Base-by-base conservation (phyloP, 2,113 vertebrate species). In the Chrysochloris asiatica region DNA sequence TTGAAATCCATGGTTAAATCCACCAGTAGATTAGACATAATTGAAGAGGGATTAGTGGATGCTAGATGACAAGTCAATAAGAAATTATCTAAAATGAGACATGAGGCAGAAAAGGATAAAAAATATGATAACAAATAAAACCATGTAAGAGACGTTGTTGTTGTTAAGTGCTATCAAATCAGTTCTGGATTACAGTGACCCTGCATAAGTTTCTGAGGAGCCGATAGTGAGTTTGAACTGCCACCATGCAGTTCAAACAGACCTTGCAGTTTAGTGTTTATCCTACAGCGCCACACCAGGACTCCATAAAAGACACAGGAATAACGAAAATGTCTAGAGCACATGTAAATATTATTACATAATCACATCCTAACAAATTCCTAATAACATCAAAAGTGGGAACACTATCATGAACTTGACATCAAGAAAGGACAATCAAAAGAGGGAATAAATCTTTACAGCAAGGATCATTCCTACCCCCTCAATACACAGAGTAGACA, bases 41-140 rank as follows among this genome's bases (percentile, higher is more conserved):
- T 7, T 75, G 43, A 77, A 38, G 50, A 24, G 36, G 6, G 76
- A 82, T 54, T 65, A 47, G n/a, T 92, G 47, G 88, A 21, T 16
- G 72, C n/a, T 72, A 65, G 45, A 87, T 41, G 38, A 52, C 33
- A 90, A 85, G 38, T 72, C 41, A 47, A 50, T n/a, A 91, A 78
- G 41, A 93, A 92, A 65, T 2, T 45, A 77, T 38, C 30, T 21
- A 88, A 65, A 87, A 79, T 91, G 36, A 91, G 84, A 73, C 2
- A 61, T 3, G 76, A 82, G 17, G 36, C 63, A 10, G 45, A 86
- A 93, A 54, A 16, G 0, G 5, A 45, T 26, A 93, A 30, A 86
- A 86, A 80, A 90, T 33, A 33, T 3, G 88, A 91, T 76, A 69
- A 45, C 28, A 92, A n/a, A 45, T 14, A 3, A 88, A 86, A n/a